Conservation (phyloP, 2,797 vertebrate species). For the Rhodeus uyekii region DNA sequence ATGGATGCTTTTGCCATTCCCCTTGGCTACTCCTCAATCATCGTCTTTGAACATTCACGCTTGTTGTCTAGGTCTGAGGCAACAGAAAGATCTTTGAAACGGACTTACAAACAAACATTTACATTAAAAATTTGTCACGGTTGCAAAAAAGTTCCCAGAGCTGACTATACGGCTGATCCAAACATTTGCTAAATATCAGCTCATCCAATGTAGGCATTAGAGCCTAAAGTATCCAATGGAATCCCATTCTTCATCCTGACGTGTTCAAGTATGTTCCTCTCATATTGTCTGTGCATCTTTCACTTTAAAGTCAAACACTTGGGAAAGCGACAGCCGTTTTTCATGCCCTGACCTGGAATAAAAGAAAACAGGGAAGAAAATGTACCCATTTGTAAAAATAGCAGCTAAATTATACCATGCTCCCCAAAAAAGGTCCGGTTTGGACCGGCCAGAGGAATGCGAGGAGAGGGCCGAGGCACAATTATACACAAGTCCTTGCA, state of each 20-base stretch:
- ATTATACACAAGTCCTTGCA: slow-evolving; percentile 61
- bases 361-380: slow-evolving; percentile 63
- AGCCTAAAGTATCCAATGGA: slow-evolving; percentile 16
- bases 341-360: slow-evolving; percentile 55
- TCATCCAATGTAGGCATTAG: slow-evolving; percentile 8
- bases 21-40: slow-evolving; percentile 22
- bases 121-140: slow-evolving; percentile 8
- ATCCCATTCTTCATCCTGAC: slow-evolving; percentile 3
- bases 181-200: slow-evolving; percentile 24
- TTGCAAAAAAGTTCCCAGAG: slow-evolving; percentile 24
- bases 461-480: slow-evolving; percentile 61
- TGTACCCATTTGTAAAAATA: slow-evolving; percentile 76
- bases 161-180: slow-evolving; percentile 12
- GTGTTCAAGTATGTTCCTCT: slow-evolving; percentile 1
- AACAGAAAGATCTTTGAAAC: slow-evolving; percentile 42
- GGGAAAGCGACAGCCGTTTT: slow-evolving; percentile 8
- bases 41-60: slow-evolving; percentile 8
- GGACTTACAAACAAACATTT: slow-evolving; percentile 13
- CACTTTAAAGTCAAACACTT: slow-evolving; percentile 42
- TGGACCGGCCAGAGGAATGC: slow-evolving; percentile 72
- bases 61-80: slow-evolving; percentile 16
- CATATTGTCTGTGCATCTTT: slow-evolving; percentile 35
- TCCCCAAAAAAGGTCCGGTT: slow-evolving; percentile 66
- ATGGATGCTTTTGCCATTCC: slow-evolving; percentile 30
- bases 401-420: slow-evolving; percentile 79